phyloP scores from a whole-genome alignment of 2,797 vertebrate species.

The Danio jaintianensis region DNA sequence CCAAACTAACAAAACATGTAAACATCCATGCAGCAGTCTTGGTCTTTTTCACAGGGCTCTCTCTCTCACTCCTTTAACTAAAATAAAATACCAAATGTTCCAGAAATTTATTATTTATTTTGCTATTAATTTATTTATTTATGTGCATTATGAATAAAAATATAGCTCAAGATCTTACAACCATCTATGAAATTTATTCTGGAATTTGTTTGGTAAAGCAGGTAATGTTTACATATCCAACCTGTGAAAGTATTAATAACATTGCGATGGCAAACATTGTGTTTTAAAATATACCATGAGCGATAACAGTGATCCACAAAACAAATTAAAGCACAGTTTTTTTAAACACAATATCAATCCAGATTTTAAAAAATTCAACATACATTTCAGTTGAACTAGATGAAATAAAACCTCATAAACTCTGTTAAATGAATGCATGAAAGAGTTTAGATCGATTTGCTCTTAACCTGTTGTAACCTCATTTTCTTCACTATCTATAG shows the following conservation, averaged over 20 bases:
- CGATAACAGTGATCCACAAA: slow-evolving; percentile 5
- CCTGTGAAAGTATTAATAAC: neutral
- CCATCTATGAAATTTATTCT: neutral
- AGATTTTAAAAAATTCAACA: neutral
- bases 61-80: too few species aligned
- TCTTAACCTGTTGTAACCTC: neutral
- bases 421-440: neutral
- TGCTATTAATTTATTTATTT: too few species aligned
- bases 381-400: neutral
- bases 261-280: neutral
- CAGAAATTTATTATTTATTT: too few species aligned
- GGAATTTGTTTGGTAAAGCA: neutral
- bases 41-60: neutral
- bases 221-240: neutral
- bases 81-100: too few species aligned
- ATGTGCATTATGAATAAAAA: neutral
- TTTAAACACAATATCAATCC: neutral
- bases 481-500: neutral
- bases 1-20: neutral
- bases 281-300: slow-evolving; percentile 7
- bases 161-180: neutral
- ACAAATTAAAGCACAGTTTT: neutral
- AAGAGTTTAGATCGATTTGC: neutral
- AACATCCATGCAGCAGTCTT: neutral
- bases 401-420: neutral